Percentiles rank a stretch among this genome's conserved stretches.
phyloP scores from a whole-genome alignment of 2,113 vertebrate genomes.

The Elephas maximus region DNA sequence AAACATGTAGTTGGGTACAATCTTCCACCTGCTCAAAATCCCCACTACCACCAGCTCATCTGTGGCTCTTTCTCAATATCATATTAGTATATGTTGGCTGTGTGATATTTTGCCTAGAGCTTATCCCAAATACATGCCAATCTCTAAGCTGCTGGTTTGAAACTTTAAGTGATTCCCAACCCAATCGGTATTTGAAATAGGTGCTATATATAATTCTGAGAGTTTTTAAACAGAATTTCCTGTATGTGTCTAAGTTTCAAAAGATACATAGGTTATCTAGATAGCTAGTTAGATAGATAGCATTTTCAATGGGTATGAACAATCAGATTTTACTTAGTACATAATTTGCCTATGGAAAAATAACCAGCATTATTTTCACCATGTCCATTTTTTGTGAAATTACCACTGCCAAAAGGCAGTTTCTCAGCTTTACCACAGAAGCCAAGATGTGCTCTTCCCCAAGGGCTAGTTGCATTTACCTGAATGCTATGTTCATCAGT shows the following conservation, averaged over 20 bases:
- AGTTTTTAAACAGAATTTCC: background rate
- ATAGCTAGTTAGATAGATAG: background rate
- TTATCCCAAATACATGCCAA: slow-evolving; percentile 34
- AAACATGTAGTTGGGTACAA: slow-evolving; percentile 69
- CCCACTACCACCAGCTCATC: background rate
- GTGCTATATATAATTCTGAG: background rate
- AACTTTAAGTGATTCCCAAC: background rate
- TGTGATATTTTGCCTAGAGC: background rate
- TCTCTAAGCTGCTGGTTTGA: slow-evolving; percentile 4
- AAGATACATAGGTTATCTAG: background rate
- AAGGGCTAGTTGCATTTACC: slow-evolving; percentile 23
- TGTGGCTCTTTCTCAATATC: slow-evolving; percentile 11
- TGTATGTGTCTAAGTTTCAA: background rate
- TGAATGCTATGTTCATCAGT: slow-evolving; percentile 55
- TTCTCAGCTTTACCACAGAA: slow-evolving; percentile 7
- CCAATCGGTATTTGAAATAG: background rate
- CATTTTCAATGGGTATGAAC: background rate
- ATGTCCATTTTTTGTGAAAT: slow-evolving; percentile 54
- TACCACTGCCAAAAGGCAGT: slow-evolving; percentile 54
- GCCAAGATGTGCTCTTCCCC: slow-evolving; percentile 61
- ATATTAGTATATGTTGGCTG: slow-evolving; percentile 67
- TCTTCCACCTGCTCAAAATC: slow-evolving; percentile 72
- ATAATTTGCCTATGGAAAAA: slow-evolving; percentile 55
- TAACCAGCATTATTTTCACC: slow-evolving; percentile 59
- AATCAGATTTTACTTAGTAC: background rate